Base-by-base conservation (phyloP, 2,113 vertebrate species). In the Eudyptes chrysolophus region DNA sequence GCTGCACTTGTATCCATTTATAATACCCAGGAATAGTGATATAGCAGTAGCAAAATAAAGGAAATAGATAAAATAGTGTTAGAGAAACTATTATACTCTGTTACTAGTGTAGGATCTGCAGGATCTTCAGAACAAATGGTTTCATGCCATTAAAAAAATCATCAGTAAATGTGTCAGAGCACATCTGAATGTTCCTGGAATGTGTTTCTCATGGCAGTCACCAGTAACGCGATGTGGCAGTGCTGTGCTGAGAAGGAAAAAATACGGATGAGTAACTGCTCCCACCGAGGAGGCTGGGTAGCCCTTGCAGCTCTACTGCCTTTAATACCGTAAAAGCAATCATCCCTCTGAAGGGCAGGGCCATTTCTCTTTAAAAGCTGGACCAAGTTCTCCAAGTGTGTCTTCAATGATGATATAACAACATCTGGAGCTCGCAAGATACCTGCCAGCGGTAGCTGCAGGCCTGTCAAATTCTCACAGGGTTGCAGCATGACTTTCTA, bases 401-500 rank as follows among this genome's bases (percentile, higher is more conserved):
- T 57, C 62, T 84, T 60, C 93, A 65, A 0, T 64, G 88, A 69
- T 81, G 74, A 70, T 8, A 22, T 3, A 90, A 5, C 87, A 96
- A 65, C 94, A 87, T 55, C 87, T 95, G 95, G 94, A 91, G 87
- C 89, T 90, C 64, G 17, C 60, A 36, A 84, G 70, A 5, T 89
- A 72, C 75, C 94, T 94, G 80, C 82, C 84, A 15, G 69, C 44
- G 80, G 91, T 58, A 90, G 83, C 94, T 90, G 86, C 65, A 11
- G 26, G 44, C 61, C 95, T 96, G 96, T 91, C 92, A 87, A 6
- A 91, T 64, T 65, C 94, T 85, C 92, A 27, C 72, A 84, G 40
- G 94, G 71, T 16, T 42, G 25, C 58, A n/a, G 88, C 48, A 40
- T 22, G 8, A 62, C 92, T 90, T 80, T 90, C 44, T 64, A 48